Base-by-base conservation (phyloP, 2,797 vertebrate species). In the Gallinago solitaria region DNA sequence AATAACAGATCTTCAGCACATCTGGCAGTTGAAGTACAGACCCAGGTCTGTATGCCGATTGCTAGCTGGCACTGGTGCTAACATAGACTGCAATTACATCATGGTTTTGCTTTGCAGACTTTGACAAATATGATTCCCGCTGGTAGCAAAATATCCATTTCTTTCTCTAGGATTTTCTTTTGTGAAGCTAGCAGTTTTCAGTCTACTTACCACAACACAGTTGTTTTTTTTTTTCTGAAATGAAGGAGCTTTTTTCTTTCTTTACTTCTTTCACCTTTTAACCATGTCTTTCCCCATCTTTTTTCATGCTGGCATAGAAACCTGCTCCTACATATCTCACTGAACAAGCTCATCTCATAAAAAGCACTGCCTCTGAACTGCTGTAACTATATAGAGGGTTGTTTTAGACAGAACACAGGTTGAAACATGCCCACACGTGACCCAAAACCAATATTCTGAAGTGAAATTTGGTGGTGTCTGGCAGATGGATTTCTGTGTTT, bases 21-120 rank as follows among this genome's bases (percentile, higher is more conserved):
- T 68, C 33, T 39, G 18, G 24, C 37, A 68, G 41, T 11, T 35
- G 61, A 78, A 78, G 20, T 21, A 9, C 57, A 68, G 61, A 13
- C 27, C 30, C 0, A 0, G 32, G 12, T 37, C 70, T 84, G 32
- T 25, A 5, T 0, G 1, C 77, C 53, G 39, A 8, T 33, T 19
- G 12, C 56, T 32, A 11, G 37, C 85, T 94, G 84, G 57, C 16
- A 0, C 33, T 28, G 67, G 15, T 47, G 60, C 64, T 80, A 43
- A 47, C 47, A 13, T 0, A 61, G 57, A 12, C 76, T 86, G 74
- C 68, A 77, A 9, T 92, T 80, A 64, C 67, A 39, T 82, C 2
- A 11, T 83, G 79, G 20, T 12, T 93, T 90, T 75, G 50, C 77
- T 76, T 78, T 91, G 76, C 69, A 71, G 63, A 16, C 77, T 28